Base-by-base conservation (phyloP, 2,797 vertebrate genomes). In the Fistularia commersonii region DNA sequence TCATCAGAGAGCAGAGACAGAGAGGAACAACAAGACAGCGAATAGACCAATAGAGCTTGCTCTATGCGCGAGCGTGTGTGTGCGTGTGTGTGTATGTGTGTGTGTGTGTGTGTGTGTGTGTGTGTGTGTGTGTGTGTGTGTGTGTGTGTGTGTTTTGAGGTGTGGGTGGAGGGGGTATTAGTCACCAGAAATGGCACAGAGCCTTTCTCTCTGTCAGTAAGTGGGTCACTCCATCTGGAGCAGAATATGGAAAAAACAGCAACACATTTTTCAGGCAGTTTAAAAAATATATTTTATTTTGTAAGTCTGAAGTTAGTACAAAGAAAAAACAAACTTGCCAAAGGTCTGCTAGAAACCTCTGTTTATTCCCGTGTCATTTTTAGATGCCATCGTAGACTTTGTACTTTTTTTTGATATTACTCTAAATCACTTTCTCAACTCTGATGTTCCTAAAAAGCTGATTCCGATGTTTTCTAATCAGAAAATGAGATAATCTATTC, bases 141-240 rank as follows among this genome's bases (percentile, higher is more conserved):
- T 50, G 41, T 48, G 46, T 47, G 53, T 54, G 55, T 69, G 69
- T 66, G 74, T 66, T 64, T 44, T 13, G 50, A 75, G 66, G 72
- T 84, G 82, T 84, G 82, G 78, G 82, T 79, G 82, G 78, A 82
- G 79, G 76, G 69, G 74, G 78, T 78, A 82, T 84, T 84, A 84
- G 78, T 84, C 82, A 82, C 78, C 76, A 82, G 69, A 79, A 78
- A 81, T 81, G 80, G 77, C 74, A 80, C 64, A 69, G 56, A 63
- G 80, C 78, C 68, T 64, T 55, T 51, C 46, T 64, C 51, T 45
- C 50, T 51, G 41, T 38, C 64, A 68, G 69, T 80, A 80, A 80
- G 79, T 84, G 77, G 82, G 82, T 82, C 79, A 72, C 63, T 79
- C 74, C 72, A 82, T 84, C 79, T 79, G 77, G 69, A 79, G 73